Conservation (phyloP, 2,888 invertebrate species). For the Monochamus alternatus region DNA sequence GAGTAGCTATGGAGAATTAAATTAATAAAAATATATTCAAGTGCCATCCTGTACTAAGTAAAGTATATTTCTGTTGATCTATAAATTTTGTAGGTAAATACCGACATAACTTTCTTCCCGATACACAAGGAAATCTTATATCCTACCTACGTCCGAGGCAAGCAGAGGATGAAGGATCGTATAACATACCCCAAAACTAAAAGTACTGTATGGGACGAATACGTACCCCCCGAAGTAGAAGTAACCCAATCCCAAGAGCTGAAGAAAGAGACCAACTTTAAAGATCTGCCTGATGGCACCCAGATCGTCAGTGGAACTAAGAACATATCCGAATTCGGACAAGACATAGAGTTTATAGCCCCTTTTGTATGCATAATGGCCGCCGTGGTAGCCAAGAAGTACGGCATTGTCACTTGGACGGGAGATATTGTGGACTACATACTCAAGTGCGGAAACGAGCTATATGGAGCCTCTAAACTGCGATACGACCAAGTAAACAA, state of each 20-base stretch:
- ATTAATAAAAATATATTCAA: too few species aligned
- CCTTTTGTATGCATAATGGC: slow-evolving; percentile 77
- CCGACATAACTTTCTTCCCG: slow-evolving; percentile 59
- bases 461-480: slow-evolving; percentile 68
- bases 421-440: slow-evolving; percentile 76
- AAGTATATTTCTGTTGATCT: background rate
- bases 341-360: slow-evolving; percentile 68
- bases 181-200: slow-evolving; percentile 43
- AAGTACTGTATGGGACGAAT: slow-evolving; percentile 50
- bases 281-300: slow-evolving; percentile 75
- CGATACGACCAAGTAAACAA: slow-evolving; percentile 62
- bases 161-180: slow-evolving; percentile 53
- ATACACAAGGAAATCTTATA: slow-evolving; percentile 57
- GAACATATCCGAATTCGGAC: slow-evolving; percentile 66
- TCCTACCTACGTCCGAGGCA: slow-evolving; percentile 56
- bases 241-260: slow-evolving; percentile 72
- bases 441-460: slow-evolving; percentile 71
- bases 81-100: slow-evolving; percentile 50
- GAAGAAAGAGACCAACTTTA: slow-evolving; percentile 74
- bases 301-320: slow-evolving; percentile 74
- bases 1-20: background rate
- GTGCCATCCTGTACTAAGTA: too few species aligned
- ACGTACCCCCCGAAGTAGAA: slow-evolving; percentile 53
- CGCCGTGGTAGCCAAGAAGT: slow-evolving; percentile 76
- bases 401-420: slow-evolving; percentile 76